Percentiles rank a stretch among this genome's conserved stretches.
Evolutionary conservation across 2,888 invertebrate genomes (phyloP).

Genomic region (Ligdia adustata): DNA sequence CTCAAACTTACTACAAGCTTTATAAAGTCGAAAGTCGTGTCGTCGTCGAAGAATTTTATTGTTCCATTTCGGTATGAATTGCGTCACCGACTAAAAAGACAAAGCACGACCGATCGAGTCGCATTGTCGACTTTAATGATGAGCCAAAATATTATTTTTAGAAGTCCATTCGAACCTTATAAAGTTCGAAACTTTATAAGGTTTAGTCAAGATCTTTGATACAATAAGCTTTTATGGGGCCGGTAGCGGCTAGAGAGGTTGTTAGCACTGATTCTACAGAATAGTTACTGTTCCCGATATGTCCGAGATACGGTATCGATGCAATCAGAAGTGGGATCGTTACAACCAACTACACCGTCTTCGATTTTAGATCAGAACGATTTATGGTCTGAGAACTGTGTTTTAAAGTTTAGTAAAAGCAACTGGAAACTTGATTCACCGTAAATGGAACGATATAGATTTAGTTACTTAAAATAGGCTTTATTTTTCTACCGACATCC

Average conservation of each 20-base stretch:
- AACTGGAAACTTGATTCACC: slow-evolving; percentile 1
- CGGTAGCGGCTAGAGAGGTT: slow-evolving; percentile 61
- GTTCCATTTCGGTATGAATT: slow-evolving; percentile 76
- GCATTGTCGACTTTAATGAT: slow-evolving; percentile 73
- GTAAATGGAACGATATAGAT: background rate
- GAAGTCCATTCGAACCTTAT: slow-evolving; percentile 55
- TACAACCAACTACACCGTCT: slow-evolving; percentile 18
- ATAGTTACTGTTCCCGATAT: slow-evolving; percentile 35
- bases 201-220: slow-evolving; percentile 57
- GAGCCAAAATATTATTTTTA: slow-evolving; percentile 81
- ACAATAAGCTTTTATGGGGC: slow-evolving; percentile 66
- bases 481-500: no score
- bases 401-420: background rate
- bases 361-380: slow-evolving; percentile 8
- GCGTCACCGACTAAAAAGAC: slow-evolving; percentile 82
- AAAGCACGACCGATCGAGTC: slow-evolving; percentile 74
- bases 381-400: slow-evolving; percentile 13
- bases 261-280: slow-evolving; percentile 35
- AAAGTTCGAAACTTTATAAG: slow-evolving; percentile 62
- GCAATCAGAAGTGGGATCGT: slow-evolving; percentile 33
- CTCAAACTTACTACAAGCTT: slow-evolving; percentile 37
- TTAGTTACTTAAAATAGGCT: no score
- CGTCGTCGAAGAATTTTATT: slow-evolving; percentile 54
- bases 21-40: slow-evolving; percentile 44
- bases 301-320: slow-evolving; percentile 31